Conservation (phyloP, 2,113 vertebrate genomes). For the Lophotis ruficrista region DNA sequence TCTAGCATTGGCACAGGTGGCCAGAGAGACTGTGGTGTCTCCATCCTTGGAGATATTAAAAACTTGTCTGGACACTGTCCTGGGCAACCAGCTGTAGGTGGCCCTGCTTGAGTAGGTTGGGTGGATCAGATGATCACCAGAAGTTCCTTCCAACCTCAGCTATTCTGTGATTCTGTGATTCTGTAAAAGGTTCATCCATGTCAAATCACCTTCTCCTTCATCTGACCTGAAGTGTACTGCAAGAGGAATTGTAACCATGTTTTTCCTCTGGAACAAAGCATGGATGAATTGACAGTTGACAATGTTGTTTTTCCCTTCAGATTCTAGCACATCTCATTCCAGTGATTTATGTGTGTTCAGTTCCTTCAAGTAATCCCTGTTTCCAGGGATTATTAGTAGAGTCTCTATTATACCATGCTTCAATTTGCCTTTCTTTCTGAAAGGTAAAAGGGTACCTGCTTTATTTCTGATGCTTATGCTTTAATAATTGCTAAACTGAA, state of each 20-base stretch:
- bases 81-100: background rate
- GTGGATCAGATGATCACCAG: background rate
- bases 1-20: too few relatives aligned
- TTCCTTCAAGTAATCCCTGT: background rate
- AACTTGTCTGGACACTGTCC: background rate
- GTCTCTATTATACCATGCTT: background rate
- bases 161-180: background rate
- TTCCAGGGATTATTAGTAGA: background rate
- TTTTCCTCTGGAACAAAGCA: background rate
- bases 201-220: background rate
- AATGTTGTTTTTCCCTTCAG: background rate
- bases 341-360: background rate
- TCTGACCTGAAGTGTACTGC: background rate
- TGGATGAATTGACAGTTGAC: background rate
- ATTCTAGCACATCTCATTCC: background rate
- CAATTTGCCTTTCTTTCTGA: background rate
- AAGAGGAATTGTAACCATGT: background rate
- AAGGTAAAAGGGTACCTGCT: background rate
- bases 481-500: background rate
- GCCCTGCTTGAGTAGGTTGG: background rate
- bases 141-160: background rate
- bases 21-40: background rate
- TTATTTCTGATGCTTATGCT: background rate
- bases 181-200: background rate
- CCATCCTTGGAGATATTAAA: background rate